Percentiles rank a stretch among this genome's conserved stretches.
Evolutionary conservation across 2,888 invertebrate genomes (phyloP).

Genomic region (Epistrophella euchroma): DNA sequence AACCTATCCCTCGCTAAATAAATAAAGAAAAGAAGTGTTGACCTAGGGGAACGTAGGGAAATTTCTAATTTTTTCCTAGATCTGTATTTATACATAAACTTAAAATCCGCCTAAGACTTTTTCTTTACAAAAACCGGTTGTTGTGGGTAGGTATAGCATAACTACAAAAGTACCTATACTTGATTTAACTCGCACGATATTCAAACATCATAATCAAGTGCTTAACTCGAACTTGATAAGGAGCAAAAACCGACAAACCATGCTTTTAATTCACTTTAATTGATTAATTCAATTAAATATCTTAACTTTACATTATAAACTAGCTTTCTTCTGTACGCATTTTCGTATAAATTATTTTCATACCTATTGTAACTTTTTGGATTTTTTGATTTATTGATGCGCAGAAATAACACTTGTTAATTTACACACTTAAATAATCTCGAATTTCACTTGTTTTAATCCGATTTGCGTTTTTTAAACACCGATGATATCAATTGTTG

Average conservation of each 20-base stretch:
- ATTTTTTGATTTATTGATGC: not conserved
- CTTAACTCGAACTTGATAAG: constrained; percentile 33
- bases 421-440: not conserved
- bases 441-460: not conserved
- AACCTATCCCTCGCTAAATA: not conserved
- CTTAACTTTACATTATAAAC: not conserved
- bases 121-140: constrained; percentile 38
- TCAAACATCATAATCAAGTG: not conserved
- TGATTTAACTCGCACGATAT: not conserved
- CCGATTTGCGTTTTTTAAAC: not conserved
- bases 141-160: not conserved
- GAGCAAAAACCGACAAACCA: not conserved
- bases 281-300: constrained; percentile 11
- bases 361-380: not conserved
- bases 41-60: constrained; percentile 13
- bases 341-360: not conserved
- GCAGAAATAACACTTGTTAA: constrained; percentile 7
- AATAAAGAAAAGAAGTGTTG: not conserved
- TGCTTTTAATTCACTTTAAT: constrained; percentile 12
- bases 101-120: not conserved
- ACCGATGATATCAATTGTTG: too few relatives aligned
- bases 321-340: not conserved
- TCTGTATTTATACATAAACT: not conserved
- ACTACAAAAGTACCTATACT: too few relatives aligned
- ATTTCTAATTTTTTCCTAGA: not conserved